Percentiles rank a stretch among this genome's conserved stretches.
These are phyloP conservation scores for Ammodytes dubius DNA, from an alignment of 2,113 vertebrate genomes.

Conservation along the genomic window DNA sequence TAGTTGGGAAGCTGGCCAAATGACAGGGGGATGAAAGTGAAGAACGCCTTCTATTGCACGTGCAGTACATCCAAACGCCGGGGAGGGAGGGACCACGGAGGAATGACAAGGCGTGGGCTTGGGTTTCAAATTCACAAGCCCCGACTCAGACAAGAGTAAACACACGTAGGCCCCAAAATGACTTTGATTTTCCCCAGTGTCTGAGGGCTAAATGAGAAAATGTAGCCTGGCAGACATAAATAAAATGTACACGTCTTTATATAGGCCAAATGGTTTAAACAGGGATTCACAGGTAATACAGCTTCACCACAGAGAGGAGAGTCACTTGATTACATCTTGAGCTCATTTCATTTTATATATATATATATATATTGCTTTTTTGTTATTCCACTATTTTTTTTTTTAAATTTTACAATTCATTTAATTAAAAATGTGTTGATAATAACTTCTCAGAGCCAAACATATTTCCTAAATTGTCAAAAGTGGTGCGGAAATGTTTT, in stretches of 20 bases:
- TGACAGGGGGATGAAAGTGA: conserved; percentile 66
- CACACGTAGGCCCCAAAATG: conserved; percentile 49
- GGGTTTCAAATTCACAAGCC: conserved; percentile 58
- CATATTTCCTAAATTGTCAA: too few relatives aligned
- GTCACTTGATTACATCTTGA: too few relatives aligned
- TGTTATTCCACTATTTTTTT: not conserved
- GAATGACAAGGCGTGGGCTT: conserved; percentile 57
- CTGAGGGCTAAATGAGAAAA: conserved; percentile 45
- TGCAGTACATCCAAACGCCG: conserved; percentile 29
- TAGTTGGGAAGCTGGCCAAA: conserved; percentile 54
- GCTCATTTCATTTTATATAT: not conserved
- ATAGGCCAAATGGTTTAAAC: conserved; percentile 21
- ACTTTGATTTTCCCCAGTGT: conserved; percentile 49
- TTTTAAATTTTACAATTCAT: not conserved
- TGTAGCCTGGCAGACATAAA: conserved; percentile 35
- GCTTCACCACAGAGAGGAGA: not conserved
- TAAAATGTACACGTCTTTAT: conserved; percentile 19
- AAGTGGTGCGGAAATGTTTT: not conserved
- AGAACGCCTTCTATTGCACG: conserved; percentile 43
- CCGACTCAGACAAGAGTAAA: conserved; percentile 53
- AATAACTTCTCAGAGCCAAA: too few relatives aligned
- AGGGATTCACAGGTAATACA: conserved; percentile 9
- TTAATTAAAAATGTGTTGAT: not conserved
- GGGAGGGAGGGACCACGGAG: conserved; percentile 57
- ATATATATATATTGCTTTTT: not conserved